These are phyloP conservation scores for Ancistrus triradiatus DNA, from an alignment of 2,113 vertebrate species.

Conservation along the genomic window DNA sequence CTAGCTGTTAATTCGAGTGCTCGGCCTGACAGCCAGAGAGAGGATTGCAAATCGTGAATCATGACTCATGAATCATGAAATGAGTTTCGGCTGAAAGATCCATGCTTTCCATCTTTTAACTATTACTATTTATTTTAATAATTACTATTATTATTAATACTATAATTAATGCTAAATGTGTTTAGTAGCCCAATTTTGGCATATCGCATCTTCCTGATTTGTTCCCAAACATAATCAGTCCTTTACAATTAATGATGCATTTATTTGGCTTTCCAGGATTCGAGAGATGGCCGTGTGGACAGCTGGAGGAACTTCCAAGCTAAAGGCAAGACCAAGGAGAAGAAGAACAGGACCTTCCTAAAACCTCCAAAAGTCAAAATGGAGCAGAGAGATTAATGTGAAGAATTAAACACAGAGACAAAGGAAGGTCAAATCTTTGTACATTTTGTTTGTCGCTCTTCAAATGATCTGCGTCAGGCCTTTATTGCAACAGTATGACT, in stretches of 20 bases:
- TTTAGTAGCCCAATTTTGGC: no score
- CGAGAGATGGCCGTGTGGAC: conserved; percentile 94
- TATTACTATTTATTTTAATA: no score
- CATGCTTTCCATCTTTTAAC: no score
- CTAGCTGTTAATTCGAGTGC: no score
- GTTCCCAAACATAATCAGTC: no score
- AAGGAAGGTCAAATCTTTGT: background rate
- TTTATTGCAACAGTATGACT: background rate
- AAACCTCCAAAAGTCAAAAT: conserved; percentile 99
- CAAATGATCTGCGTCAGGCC: background rate
- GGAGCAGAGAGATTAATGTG: conserved; percentile 80
- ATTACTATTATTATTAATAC: no score
- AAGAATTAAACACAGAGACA: background rate
- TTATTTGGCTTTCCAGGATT: conserved; percentile 70
- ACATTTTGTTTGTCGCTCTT: background rate
- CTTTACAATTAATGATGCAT: background rate
- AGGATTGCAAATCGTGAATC: no score
- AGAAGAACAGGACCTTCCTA: conserved; percentile 94
- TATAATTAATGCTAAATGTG: no score
- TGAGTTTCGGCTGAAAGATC: no score
- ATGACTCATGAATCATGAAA: no score
- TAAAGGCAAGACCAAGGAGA: conserved; percentile 91
- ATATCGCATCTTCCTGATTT: no score
- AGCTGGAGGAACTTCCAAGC: conserved; percentile 97
- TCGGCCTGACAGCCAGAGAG: no score